phyloP scores from a whole-genome alignment of 2,888 invertebrate genomes.

The Pachliopta kotzebuea region DNA sequence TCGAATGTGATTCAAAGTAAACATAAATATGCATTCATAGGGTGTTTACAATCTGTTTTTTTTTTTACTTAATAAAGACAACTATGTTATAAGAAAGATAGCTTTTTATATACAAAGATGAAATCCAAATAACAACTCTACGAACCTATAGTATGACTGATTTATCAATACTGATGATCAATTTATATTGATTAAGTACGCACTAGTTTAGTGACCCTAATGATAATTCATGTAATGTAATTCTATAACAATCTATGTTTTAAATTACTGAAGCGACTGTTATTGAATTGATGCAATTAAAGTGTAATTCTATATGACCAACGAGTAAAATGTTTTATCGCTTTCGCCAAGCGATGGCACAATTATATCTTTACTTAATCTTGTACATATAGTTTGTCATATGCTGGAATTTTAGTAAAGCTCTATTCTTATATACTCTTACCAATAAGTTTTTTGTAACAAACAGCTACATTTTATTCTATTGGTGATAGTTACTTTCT shows the following conservation, averaged over 20 bases:
- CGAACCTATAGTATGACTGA: background rate
- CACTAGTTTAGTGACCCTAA: slow-evolving; percentile 8
- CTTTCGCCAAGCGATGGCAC: too few species aligned
- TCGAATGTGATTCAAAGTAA: too few species aligned
- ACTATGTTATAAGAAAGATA: background rate
- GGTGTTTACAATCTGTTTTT: too few species aligned
- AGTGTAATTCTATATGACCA: background rate
- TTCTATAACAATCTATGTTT: background rate
- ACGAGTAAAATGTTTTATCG: too few species aligned
- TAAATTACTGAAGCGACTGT: background rate
- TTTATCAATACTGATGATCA: slow-evolving; percentile 4
- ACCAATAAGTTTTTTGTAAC: background rate
- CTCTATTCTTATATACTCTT: background rate
- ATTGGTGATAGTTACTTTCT: too few species aligned
- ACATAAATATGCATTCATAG: too few species aligned
- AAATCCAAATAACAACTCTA: background rate
- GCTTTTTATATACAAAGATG: background rate
- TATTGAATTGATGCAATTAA: slow-evolving; percentile 2
- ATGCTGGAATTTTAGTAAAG: background rate
- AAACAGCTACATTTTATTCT: background rate
- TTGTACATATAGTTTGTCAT: too few species aligned
- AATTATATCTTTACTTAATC: background rate
- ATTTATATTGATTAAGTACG: slow-evolving; percentile 12
- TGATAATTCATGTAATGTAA: background rate
- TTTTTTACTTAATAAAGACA: too few species aligned